Base-by-base conservation (phyloP, 2,113 vertebrate species). In the Microcebus lehilahytsara region DNA sequence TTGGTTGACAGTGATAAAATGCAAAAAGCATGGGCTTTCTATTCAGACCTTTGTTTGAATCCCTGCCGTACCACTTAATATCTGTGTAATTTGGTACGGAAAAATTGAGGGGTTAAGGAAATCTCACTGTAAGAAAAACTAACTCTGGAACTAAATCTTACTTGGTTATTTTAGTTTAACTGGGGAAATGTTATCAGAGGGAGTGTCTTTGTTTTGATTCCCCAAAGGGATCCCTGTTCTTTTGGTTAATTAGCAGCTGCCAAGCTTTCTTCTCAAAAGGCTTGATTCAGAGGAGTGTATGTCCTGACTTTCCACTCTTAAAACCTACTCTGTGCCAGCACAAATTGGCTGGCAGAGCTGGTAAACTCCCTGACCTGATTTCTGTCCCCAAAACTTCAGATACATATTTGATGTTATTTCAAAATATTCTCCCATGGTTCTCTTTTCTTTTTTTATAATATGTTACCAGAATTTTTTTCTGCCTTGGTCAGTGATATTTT, bases 131-230 rank as follows among this genome's bases (percentile, higher is more conserved):
- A 78, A 90, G 95, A 64, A 92, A 92, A 91, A 69, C 74, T 95
- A 49, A 74, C 60, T 89, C n/a, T 85, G 32, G 89, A 93, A 89
- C 32, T 25, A 74, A 92, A 78, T 75, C 27, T 83, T 67, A 89
- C n/a, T 87, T 83, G 71, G 40, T 86, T 95, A 85, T 88, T 97
- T 90, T 96, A 66, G 58, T 93, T 66, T 87, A 91, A 84, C 58
- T 74, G 22, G 64, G 77, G 60, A 90, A 90, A 66, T 85, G 32
- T 69, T 88, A 84, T 8, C 56, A 62, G n/a, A 94, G 71, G 85
- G 53, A 83, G 23, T 66, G 32, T 64, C n/a, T 97, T 93, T 85
- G 19, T 89, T 95, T 96, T 83, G 42, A 75, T 49, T 85, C 79
- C 72, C 27, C 32, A 94, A 46, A 78, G 27, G 90, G 58, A 78